Evolutionary conservation across 2,113 vertebrate genomes (phyloP), one percentile per base, ranked within the genome.

Genomic region (Gorsachius goisagi): DNA sequence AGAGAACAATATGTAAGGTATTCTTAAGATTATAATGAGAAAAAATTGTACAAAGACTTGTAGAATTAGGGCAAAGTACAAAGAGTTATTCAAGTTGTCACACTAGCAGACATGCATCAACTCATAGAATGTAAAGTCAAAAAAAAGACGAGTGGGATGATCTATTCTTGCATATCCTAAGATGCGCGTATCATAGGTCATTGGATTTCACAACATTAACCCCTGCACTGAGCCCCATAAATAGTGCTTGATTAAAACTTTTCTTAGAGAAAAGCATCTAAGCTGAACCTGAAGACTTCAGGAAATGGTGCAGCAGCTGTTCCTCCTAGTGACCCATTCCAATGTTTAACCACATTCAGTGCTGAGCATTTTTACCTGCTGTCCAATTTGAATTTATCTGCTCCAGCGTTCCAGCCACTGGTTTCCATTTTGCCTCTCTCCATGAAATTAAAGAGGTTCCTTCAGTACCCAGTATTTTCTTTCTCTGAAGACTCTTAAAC

Each of bases 1-100:
- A 68, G 44, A 88, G 94, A 86, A 94, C 73, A 88, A 82, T 59
- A 87, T 15, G 33, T 77, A 91, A 94, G 74, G 76, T 93, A 89
- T 92, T 94, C 92, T 96, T 93, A 86, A 92, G 80, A 94, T 88
- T 83, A 88, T 86, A 90, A 94, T 95, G 90, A 94, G 93, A 93
- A 93, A 94, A 96, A 95, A 45, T 76, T 66, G 58, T 89, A 93
- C 68, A 94, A 96, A 95, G 93, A 60, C 80, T 81, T 45, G 81
- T 28, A 94, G 89, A 97, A 95, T 94, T 93, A 96, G 81, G 95
- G 58, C 89, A 88, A 90, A 88, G 77, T 89, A 94, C 76, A 94
- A 95, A 85, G 90, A 93, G 55, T 78, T 92, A 94, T 88, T 96
- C 85, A 92, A 78, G 76, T 68, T 75, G 44, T 90, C 89, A 85